Base-by-base conservation (phyloP, 2,113 vertebrate genomes). In the Hippocampus abdominalis region DNA sequence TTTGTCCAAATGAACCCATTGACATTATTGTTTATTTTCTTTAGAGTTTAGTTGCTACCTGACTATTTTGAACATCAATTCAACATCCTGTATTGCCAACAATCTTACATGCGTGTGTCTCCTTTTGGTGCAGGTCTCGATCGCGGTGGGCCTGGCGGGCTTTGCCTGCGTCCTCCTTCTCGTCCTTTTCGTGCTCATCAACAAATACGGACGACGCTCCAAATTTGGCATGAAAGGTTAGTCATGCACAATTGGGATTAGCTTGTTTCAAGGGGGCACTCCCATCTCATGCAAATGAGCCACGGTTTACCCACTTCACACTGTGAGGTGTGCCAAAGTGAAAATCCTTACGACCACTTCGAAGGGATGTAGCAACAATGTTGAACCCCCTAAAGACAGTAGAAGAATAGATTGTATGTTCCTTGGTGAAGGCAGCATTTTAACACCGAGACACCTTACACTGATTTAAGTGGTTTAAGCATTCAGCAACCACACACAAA, bases 171-270 rank as follows among this genome's bases (percentile, higher is more conserved):
- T 98, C 76, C 93, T 98, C 66, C 90, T 99, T 81, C 94, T 98
- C 67, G 91, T 97, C 72, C 94, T 98, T 71, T 98, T 99, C 73
- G 94, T 99, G 79, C 94, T 99, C 90, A 98, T 99, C 93, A 99
- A 99, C 94, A 99, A 98, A 84, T 99, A 98, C 2, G 96, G 96
- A 69, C 92, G 96, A 1, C 93, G 95, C 68, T 98, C 95, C 86
- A 99, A 98, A 86, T 99, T 96, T 77, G 97, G 96, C 71, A 98
- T 99, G 95, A 99, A 99, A 95, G 96, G 97, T 99, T 94, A 87
- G 90, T 84, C 71, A 4, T 54, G 51, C 51, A n/a, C 1, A 18
- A 6, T 6, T 29, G 16, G 7, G 12, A 60, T 60, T 32, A 60
- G 13, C 8, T 8, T 32, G 54, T 32, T 60, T 60, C 11, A 6